A percentile compares a stretch with the other conserved stretches of the same genome.
Conservation (phyloP, 2,797 vertebrate genomes). For the Clarias platycephalus region DNA sequence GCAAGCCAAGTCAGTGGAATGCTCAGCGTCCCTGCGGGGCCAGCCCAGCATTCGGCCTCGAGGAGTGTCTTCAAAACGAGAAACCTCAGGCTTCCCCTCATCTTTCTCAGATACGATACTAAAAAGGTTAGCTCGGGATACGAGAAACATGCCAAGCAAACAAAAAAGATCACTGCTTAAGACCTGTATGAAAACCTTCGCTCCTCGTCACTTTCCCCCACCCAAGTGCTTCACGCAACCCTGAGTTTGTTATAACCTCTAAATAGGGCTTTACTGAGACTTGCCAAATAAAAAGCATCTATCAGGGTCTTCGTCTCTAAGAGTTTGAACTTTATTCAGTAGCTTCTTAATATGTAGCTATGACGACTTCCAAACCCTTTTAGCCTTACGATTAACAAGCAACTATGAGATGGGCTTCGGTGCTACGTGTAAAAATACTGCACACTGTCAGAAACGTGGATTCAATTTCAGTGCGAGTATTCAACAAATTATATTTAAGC, state of each 20-base stretch:
- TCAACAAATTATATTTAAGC: conserved; percentile 53
- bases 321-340: conserved; percentile 55
- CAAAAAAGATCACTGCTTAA: conserved; percentile 50
- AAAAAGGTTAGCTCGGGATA: conserved; percentile 53
- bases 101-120: conserved; percentile 47
- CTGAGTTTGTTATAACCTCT: conserved; percentile 43
- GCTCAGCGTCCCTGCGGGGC: conserved; percentile 49
- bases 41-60: conserved; percentile 36
- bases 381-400: conserved; percentile 42
- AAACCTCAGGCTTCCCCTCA: conserved; percentile 52
- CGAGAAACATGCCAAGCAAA: conserved; percentile 54
- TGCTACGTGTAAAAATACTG: conserved; percentile 55
- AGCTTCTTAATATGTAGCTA: conserved; percentile 53
- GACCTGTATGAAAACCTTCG: conserved; percentile 56
- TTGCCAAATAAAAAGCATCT: conserved; percentile 56
- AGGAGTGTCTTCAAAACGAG: conserved; percentile 47
- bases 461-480: conserved; percentile 57
- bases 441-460: conserved; percentile 44
- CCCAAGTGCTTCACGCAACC: conserved; percentile 43
- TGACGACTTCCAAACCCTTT: conserved; percentile 52
- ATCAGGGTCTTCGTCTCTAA: conserved; percentile 52
- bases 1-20: conserved; percentile 39
- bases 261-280: conserved; percentile 53
- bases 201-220: conserved; percentile 27
- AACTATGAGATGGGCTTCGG: conserved; percentile 35